phyloP scores from a whole-genome alignment of 2,797 vertebrate species.

The Steatocranus sp. region DNA sequence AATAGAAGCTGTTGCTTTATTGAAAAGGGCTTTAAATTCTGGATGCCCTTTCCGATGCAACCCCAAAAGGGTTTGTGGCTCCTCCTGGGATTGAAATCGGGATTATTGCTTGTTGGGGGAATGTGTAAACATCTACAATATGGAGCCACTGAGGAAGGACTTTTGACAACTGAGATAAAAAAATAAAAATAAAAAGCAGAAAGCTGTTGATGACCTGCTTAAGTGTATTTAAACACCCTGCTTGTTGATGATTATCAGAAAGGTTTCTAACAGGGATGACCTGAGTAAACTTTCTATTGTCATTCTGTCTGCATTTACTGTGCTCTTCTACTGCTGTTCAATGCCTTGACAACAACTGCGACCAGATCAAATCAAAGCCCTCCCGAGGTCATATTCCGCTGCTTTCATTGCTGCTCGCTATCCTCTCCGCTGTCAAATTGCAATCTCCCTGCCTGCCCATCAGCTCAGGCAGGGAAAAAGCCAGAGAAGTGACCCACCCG shows the following conservation, averaged over 20 bases:
- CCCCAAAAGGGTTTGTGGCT: neutral
- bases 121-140: neutral
- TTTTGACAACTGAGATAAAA: neutral
- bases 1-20: neutral
- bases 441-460: slow-evolving; percentile 20
- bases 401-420: slow-evolving; percentile 31
- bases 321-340: slow-evolving; percentile 21
- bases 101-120: neutral
- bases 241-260: neutral
- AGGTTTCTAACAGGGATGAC: slow-evolving; percentile 14
- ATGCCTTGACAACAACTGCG: slow-evolving; percentile 53
- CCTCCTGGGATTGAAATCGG: neutral
- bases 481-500: slow-evolving; percentile 82
- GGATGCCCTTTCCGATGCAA: neutral
- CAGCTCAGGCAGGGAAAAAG: slow-evolving; percentile 19
- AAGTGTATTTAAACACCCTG: neutral
- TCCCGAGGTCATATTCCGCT: slow-evolving; percentile 49
- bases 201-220: neutral
- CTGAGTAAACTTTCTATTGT: slow-evolving; percentile 34
- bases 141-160: neutral
- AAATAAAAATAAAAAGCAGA: neutral
- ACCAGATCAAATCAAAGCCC: slow-evolving; percentile 58
- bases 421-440: slow-evolving; percentile 50
- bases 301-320: slow-evolving; percentile 15
- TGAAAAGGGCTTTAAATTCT: neutral